Evolutionary conservation across 2,113 vertebrate genomes (phyloP), one percentile per base, ranked within the genome.

Genomic region (Chloropsis hardwickii): DNA sequence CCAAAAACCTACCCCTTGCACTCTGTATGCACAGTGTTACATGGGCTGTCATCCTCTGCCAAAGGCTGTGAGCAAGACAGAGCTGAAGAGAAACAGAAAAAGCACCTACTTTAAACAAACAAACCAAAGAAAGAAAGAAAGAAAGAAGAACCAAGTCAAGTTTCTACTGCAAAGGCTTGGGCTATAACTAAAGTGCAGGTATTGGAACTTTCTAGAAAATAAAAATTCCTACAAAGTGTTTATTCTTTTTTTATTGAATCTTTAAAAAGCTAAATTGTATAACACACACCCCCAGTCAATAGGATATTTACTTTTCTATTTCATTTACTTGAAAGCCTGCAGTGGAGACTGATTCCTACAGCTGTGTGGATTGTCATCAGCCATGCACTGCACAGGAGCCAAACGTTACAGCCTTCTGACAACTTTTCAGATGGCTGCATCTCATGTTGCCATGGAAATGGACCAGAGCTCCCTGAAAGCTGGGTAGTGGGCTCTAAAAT

Each of bases 391-490:
- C 51, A 70, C 67, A 60, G 64, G 53, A 76, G n/a, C 28, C 5
- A 2, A 80, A 69, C 7, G 0, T 81, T 62, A 48, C n/a, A 67
- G 64, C 27, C 37, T 53, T 78, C 81, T 77, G 58, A 88, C 29
- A 79, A 51, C 69, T 74, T 92, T 3, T 18, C 0, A 0, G 62
- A 56, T 0, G 1, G 40, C 56, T 85, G 73, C 87, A 72, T 83
- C 77, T 74, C 50, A 31, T 2, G 67, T 94, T 94, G 84, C 84
- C 74, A 92, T 78, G 87, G 92, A 95, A 91, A 96, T 35, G 60
- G 71, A 58, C 66, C 53, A 57, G n/a, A 50, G 33, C 62, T 81
- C 69, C 23, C 33, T 22, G 48, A 74, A 65, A 90, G 42, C 54
- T 28, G 13, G n/a, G 31, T 82, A 91, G 80, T 77, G 84, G 42